Conservation (phyloP, 2,113 vertebrate species). For the Aspiorhynchus laticeps region DNA sequence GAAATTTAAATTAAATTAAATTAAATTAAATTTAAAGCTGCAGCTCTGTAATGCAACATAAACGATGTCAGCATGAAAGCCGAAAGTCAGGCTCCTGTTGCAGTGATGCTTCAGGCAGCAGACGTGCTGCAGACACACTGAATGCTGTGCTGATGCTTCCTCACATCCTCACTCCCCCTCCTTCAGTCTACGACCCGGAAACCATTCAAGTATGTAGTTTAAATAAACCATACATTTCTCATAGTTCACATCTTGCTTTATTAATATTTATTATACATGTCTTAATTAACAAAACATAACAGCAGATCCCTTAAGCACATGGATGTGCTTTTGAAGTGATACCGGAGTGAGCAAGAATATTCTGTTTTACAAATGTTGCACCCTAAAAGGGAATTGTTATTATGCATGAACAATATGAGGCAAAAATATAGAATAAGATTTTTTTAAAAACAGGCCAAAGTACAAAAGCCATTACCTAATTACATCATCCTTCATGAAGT, state of each 20-base stretch:
- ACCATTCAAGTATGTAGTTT: not conserved
- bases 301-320: not conserved
- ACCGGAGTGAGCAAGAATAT: not conserved
- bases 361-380: not conserved
- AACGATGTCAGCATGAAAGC: not conserved
- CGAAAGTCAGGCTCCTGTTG: not conserved
- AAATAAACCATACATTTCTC: not conserved
- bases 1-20: too few relatives aligned
- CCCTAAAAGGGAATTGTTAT: not conserved
- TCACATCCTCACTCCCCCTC: not conserved
- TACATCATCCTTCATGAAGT: not conserved
- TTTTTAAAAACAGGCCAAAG: not conserved
- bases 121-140: not conserved
- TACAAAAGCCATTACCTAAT: not conserved
- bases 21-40: too few relatives aligned
- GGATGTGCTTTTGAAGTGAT: not conserved
- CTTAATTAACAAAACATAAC: conserved; percentile 20
- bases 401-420: not conserved
- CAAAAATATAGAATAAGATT: not conserved
- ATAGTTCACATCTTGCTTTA: conserved; percentile 7
- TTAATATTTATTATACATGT: not conserved
- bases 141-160: not conserved
- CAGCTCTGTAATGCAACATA: not conserved
- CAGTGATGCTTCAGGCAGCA: not conserved
- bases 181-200: not conserved